These are phyloP conservation scores for Brienomyrus longianalis DNA, from an alignment of 2,113 vertebrate species.

Conservation along the genomic window DNA sequence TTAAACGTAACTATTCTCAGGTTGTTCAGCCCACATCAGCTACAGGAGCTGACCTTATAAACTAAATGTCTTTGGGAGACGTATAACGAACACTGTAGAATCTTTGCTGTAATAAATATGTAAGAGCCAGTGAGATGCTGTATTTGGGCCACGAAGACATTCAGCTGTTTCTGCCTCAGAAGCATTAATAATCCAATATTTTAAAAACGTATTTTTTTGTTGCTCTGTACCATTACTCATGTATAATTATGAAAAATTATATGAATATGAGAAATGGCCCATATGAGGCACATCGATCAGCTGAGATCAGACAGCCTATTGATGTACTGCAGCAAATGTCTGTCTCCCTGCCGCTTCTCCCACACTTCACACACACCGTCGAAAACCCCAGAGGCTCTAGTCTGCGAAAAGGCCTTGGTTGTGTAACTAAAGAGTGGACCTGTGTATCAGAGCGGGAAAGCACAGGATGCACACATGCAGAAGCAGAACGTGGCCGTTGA, in stretches of 20 bases:
- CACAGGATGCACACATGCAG: neutral
- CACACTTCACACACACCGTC: neutral
- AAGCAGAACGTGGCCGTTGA: neutral
- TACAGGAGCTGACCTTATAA: neutral
- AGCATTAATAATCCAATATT: constrained; percentile 1
- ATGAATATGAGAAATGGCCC: neutral
- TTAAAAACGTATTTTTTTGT: neutral
- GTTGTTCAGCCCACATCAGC: neutral
- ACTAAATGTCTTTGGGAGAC: neutral
- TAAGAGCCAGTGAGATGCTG: neutral
- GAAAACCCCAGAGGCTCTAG: neutral
- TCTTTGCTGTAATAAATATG: neutral
- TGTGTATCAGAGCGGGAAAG: neutral
- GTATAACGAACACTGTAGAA: neutral
- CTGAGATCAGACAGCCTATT: constrained; percentile 1
- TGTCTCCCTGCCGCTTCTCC: neutral
- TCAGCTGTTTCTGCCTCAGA: neutral
- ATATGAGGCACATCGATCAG: neutral
- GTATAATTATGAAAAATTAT: neutral
- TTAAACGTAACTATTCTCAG: neutral
- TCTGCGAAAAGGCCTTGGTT: neutral
- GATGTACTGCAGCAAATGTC: neutral
- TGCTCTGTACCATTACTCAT: neutral
- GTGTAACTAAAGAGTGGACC: neutral
- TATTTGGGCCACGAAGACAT: neutral